phyloP scores from a whole-genome alignment of 2,113 vertebrate species.

The Tragulus kanchil region DNA sequence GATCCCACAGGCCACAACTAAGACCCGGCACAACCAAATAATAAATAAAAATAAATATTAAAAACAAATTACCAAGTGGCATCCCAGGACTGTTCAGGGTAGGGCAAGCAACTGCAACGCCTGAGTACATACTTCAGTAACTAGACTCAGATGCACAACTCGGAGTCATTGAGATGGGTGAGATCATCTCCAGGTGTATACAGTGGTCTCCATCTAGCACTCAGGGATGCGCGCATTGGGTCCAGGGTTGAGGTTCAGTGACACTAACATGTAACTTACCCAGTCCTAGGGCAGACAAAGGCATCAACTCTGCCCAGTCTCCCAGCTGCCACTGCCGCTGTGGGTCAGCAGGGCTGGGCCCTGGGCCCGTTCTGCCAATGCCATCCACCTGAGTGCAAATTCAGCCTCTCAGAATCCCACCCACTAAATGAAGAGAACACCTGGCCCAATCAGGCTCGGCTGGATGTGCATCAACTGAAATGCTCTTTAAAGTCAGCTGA shows the following conservation, averaged over 20 bases:
- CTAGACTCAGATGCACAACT: background rate
- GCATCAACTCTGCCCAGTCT: background rate
- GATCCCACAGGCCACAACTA: background rate
- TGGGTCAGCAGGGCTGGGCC: background rate
- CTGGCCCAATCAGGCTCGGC: background rate
- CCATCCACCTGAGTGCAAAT: background rate
- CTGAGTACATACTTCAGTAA: background rate
- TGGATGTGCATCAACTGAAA: background rate
- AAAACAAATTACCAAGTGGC: background rate
- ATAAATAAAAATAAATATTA: background rate
- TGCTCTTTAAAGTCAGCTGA: background rate
- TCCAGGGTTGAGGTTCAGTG: background rate
- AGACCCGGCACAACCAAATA: background rate
- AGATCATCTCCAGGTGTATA: background rate
- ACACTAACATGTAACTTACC: background rate
- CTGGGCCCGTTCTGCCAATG: background rate
- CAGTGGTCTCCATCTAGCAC: background rate
- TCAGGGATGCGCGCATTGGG: background rate
- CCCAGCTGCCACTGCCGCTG: background rate
- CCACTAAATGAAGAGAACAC: background rate
- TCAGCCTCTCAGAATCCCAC: background rate
- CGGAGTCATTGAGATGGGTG: background rate
- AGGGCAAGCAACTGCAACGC: background rate
- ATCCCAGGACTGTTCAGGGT: background rate
- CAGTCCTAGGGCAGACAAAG: background rate